Evolutionary conservation across 2,888 invertebrate genomes (phyloP), one percentile per base, ranked within the genome.

Genomic region (Phengaris alcon): DNA sequence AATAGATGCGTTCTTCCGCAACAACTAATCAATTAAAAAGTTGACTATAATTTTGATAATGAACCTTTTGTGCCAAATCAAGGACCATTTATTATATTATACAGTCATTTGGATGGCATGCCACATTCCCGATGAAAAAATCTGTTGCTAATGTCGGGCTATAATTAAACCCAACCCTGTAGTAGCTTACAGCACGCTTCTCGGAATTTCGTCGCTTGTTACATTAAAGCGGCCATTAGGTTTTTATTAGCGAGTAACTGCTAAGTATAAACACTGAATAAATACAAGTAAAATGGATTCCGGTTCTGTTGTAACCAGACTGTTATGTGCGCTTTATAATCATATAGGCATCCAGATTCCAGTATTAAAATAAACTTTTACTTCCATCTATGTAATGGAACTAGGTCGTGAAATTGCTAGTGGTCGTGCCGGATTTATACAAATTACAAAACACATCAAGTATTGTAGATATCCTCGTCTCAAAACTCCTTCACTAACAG

Each of bases 131-230:
- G 35, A 12, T 12, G 22, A 64, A 64, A 64, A 64, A 64, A 64
- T 35, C 64, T 64, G 64, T 64, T 9, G 64, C 35, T 64, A 64
- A 64, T 64, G 57, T 57, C 69, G n/a, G 64, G 46, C 13, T 64
- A 68, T 69, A 68, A 72, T 54, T 54, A 35, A 52, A 72, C 72
- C 72, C 72, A 48, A 52, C 72, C 52, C 52, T 54, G 15, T 52
- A 22, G 35, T 35, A 0, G 64, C 7, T 5, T 22, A 72, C 54
- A 22, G 72, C 72, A 72, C 54, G 72, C 22, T 72, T 72, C 72
- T 52, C 22, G 52, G 72, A 72, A 72, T 72, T 72, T 54, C 72
- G 72, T 54, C 22, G 72, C 52, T 72, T 52, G 52, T 52, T 51
- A 70, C 51, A 70, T 70, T 15, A 48, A 70, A 70, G 35, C 70